Conservation (phyloP, 2,113 vertebrate genomes). For the Drymodes brunneopygia region DNA sequence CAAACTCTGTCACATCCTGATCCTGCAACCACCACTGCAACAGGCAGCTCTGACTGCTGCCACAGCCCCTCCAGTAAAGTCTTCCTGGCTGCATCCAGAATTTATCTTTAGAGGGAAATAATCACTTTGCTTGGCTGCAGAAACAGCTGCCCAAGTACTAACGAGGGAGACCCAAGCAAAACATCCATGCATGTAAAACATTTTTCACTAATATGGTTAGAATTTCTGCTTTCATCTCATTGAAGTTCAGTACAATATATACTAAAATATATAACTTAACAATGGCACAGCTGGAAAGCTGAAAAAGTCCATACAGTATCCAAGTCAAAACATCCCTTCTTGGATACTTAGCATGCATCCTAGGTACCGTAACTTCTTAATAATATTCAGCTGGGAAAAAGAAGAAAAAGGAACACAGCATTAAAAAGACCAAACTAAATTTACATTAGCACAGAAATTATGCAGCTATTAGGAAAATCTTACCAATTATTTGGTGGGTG, state of each 20-base stretch:
- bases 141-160: not conserved
- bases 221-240: not conserved
- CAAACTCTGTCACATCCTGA: not conserved
- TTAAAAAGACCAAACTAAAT: not conserved
- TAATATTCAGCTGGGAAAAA: not conserved
- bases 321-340: slow-evolving; percentile 10
- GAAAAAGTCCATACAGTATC: not conserved
- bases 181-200: not conserved
- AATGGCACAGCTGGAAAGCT: not conserved
- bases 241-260: not conserved
- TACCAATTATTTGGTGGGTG: slow-evolving; percentile 98
- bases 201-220: not conserved
- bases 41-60: not conserved
- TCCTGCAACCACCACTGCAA: not conserved
- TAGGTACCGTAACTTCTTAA: slow-evolving; percentile 2
- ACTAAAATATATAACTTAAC: not conserved
- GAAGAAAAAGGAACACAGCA: not conserved
- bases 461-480: slow-evolving; percentile 26
- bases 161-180: not conserved
- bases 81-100: not conserved
- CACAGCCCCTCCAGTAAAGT: not conserved
- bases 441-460: not conserved
- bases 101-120: not conserved
- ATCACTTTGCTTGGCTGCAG: not conserved
- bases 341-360: slow-evolving; percentile 9